A percentile compares a stretch with the other conserved stretches of the same genome.
These are phyloP conservation scores for Anolis apletophallus DNA, from an alignment of 2,797 vertebrate species.

Conservation along the genomic window DNA sequence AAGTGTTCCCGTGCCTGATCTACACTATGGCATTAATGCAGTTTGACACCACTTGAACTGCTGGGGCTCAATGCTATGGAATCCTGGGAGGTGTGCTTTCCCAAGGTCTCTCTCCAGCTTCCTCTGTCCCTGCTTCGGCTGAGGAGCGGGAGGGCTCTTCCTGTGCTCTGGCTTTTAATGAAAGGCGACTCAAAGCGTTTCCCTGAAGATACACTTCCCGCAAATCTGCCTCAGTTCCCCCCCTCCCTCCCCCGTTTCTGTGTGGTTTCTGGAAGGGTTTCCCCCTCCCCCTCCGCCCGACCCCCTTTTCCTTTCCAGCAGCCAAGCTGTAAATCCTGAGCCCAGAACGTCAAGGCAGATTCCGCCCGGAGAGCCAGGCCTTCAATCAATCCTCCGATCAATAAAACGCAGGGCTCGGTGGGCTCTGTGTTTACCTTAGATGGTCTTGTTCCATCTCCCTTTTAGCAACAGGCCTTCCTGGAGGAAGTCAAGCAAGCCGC, in stretches of 20 bases:
- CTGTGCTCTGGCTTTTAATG: constrained; percentile 13
- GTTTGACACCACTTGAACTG: too few relatives aligned
- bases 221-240: background rate
- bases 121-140: background rate
- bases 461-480: constrained; percentile 50
- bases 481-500: too few relatives aligned
- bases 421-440: constrained; percentile 42
- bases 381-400: constrained; percentile 31
- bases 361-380: constrained; percentile 20
- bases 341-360: constrained; percentile 54
- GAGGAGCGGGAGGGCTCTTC: background rate
- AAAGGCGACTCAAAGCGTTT: constrained; percentile 7
- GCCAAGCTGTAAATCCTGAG: constrained; percentile 56
- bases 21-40: too few relatives aligned
- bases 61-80: too few relatives aligned
- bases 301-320: constrained; percentile 21
- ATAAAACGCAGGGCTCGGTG: constrained; percentile 26
- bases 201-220: constrained; percentile 20
- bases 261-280: too few relatives aligned
- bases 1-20: too few relatives aligned
- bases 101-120: too few relatives aligned
- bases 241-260: too few relatives aligned
- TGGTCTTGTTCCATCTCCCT: constrained; percentile 67
- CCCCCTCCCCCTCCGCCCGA: too few relatives aligned
- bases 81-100: too few relatives aligned